Base-by-base conservation (phyloP, 2,113 vertebrate genomes). In the Regulus satrapa region DNA sequence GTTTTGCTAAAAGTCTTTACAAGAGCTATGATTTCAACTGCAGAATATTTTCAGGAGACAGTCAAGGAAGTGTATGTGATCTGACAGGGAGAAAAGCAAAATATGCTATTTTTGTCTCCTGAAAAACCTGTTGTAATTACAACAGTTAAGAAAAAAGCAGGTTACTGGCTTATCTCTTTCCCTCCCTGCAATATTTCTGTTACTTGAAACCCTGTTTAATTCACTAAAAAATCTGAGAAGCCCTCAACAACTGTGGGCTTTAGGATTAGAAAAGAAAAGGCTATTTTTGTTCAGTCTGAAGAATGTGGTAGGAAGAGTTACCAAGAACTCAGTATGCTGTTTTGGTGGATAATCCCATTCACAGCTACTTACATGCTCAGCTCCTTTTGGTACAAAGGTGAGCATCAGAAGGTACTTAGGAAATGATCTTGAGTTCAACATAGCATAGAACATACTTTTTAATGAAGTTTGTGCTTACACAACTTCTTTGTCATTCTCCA, bases 111-210 rank as follows among this genome's bases (percentile, higher is more conserved):
- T 96, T 87, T 91, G 54, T 86, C 74, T 93, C 55, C 54, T 58
- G 43, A 74, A 92, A 93, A 26, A 86, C 66, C 92, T 72, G 32
- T 25, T 93, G 43, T 80, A 94, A 96, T 97, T 93, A 66, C 20
- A 40, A 43, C 3, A 49, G 17, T 25, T 59, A 34, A 75, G 91
- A 80, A 75, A 92, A 92, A 88, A 90, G 21, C 36, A 88, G 73
- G 84, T 81, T 73, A 91, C 38, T 76, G 34, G 48, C 59, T 86
- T 46, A 38, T 79, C 11, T 56, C 26, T 85, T 94, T 86, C 40
- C 40, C 32, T 14, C 19, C 25, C 45, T 72, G 63, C 18, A 89
- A 24, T 38, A 59, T 89, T 89, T 92, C 76, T 73, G 79, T 81
- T 58, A 10, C 24, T 89, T 84, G 46, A 77, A 68, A 80, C 48